These are phyloP conservation scores for Melanotaenia parkinsoni DNA, from an alignment of 2,797 vertebrate species.

Conservation along the genomic window DNA sequence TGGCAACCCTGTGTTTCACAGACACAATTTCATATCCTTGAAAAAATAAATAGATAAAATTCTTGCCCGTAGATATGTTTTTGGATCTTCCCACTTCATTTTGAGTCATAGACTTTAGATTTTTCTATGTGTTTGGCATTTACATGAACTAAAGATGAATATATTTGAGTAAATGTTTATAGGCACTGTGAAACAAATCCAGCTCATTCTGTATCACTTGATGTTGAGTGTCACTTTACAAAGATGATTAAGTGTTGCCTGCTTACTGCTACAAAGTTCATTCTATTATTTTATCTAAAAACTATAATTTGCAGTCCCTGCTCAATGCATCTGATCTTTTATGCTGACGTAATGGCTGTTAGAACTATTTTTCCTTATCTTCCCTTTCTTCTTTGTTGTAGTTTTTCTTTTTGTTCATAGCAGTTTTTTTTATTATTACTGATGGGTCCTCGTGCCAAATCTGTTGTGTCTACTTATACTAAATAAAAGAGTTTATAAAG, in stretches of 20 bases:
- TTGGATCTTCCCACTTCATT: too few relatives aligned
- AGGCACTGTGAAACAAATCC: background rate
- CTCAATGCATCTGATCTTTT: constrained; percentile 17
- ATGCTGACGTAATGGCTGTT: background rate
- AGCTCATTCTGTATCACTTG: constrained; percentile 3
- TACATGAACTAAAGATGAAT: constrained; percentile 18
- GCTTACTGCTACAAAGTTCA: constrained; percentile 7
- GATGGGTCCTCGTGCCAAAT: constrained; percentile 5
- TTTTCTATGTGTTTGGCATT: background rate
- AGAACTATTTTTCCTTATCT: background rate
- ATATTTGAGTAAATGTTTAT: constrained; percentile 33
- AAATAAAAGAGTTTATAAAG: constrained; percentile 19
- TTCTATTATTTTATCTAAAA: constrained; percentile 24
- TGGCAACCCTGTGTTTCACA: background rate
- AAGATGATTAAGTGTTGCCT: constrained; percentile 11
- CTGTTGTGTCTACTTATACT: background rate
- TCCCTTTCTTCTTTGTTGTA: constrained; percentile 4
- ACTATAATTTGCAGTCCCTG: constrained; percentile 17
- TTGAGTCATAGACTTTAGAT: too few relatives aligned
- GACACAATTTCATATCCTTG: background rate
- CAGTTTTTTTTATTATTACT: background rate
- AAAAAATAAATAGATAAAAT: background rate
- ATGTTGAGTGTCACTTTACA: constrained; percentile 2
- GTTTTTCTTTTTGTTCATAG: background rate
- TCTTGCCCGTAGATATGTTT: too few relatives aligned